These are phyloP conservation scores for Mya arenaria DNA, from an alignment of 1,140 invertebrate species.

Conservation along the genomic window DNA sequence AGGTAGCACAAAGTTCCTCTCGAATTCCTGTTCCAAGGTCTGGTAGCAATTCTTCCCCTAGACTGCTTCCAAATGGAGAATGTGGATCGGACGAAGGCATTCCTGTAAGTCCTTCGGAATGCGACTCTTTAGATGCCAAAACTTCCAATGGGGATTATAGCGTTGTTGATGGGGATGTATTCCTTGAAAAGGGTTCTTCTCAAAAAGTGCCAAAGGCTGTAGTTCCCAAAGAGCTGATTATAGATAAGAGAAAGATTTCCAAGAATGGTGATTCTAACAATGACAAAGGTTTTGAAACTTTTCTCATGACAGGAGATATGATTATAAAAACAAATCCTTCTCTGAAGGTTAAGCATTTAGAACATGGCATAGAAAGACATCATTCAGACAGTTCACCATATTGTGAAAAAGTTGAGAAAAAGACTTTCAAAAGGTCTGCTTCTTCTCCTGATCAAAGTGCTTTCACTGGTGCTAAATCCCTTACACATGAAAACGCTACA, in stretches of 20 bases:
- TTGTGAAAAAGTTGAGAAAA: constrained; percentile 39
- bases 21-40: constrained; percentile 72
- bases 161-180: neutral
- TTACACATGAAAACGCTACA: neutral
- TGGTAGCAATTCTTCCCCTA: constrained; percentile 29
- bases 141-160: constrained; percentile 15
- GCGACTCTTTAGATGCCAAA: neutral
- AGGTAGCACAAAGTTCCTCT: constrained; percentile 69
- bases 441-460: constrained; percentile 50
- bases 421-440: constrained; percentile 42
- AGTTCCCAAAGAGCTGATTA: constrained; percentile 41
- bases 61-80: constrained; percentile 50
- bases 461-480: constrained; percentile 42
- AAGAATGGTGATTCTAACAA: constrained; percentile 25
- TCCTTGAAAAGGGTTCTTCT: constrained; percentile 17
- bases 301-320: constrained; percentile 81
- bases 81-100: constrained; percentile 26
- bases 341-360: constrained; percentile 59
- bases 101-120: neutral
- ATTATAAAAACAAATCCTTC: constrained; percentile 78
- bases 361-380: constrained; percentile 58
- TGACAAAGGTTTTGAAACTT: constrained; percentile 79
- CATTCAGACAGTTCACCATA: constrained; percentile 61
- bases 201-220: constrained; percentile 43
- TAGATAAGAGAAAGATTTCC: constrained; percentile 27